Conservation (phyloP, 2,888 invertebrate genomes). For the Tiliacea citrago region DNA sequence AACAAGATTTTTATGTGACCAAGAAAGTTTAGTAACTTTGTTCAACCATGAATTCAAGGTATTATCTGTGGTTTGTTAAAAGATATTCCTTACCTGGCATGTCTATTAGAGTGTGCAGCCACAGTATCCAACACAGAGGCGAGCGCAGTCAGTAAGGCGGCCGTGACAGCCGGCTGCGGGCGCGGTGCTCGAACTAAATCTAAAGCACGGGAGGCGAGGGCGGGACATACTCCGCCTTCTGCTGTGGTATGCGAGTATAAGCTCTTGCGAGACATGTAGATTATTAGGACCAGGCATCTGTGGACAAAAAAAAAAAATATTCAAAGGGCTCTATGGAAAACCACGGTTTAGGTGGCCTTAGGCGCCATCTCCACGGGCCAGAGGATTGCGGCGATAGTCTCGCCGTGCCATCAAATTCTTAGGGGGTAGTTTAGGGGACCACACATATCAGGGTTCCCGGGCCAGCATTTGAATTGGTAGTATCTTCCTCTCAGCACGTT, state of each 20-base stretch:
- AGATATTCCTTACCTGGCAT: constrained; percentile 71
- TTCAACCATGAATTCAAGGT: neutral
- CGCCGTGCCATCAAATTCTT: no score
- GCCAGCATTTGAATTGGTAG: no score
- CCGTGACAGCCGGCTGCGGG: constrained; percentile 83
- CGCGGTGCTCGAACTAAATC: constrained; percentile 90
- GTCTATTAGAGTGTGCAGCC: constrained; percentile 67
- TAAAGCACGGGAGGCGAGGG: constrained; percentile 89
- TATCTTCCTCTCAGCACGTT: neutral
- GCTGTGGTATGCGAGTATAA: constrained; percentile 87
- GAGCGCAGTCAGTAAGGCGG: constrained; percentile 78
- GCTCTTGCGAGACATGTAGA: constrained; percentile 96
- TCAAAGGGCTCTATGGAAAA: neutral
- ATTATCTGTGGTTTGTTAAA: neutral
- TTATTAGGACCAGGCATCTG: constrained; percentile 96
- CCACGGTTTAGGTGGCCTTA: neutral
- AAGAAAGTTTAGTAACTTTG: neutral
- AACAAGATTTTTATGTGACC: neutral
- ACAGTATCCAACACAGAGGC: constrained; percentile 82
- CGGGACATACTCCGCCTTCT: constrained; percentile 89
- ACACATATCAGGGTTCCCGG: no score
- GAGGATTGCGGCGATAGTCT: no score
- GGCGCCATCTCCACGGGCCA: no score
- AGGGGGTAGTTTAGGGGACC: no score
- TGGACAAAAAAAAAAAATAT: constrained; percentile 41